A percentile compares a stretch with the other conserved stretches of the same genome.
These are phyloP conservation scores for Leucoraja ocellata DNA, from an alignment of 2,797 vertebrate genomes.

Conservation along the genomic window DNA sequence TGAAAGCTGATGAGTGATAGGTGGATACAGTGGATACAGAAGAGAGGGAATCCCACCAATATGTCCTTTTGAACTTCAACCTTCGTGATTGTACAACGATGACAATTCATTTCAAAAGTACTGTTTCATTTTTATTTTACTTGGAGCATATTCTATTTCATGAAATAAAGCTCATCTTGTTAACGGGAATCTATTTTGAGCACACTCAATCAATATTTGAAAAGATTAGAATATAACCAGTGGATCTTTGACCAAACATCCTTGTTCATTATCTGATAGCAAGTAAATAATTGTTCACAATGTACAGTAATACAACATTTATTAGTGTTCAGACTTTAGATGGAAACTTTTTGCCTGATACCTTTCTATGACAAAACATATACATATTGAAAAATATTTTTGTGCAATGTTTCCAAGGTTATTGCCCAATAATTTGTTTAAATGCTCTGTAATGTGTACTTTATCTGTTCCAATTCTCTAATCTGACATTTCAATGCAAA, in stretches of 20 bases:
- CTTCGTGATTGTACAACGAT: neutral
- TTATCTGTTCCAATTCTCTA: neutral
- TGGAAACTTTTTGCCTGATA: neutral
- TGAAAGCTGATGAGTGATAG: too few relatives aligned
- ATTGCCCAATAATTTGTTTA: neutral
- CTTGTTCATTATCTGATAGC: neutral
- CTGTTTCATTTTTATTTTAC: neutral
- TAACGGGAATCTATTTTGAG: neutral
- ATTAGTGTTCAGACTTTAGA: neutral
- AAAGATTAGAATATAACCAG: neutral
- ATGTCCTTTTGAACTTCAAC: neutral
- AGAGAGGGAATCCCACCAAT: neutral
- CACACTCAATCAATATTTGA: neutral
- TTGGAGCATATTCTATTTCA: neutral
- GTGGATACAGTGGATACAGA: too few relatives aligned
- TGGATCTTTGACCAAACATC: neutral
- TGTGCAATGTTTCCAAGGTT: neutral
- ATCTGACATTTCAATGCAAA: constrained; percentile 32
- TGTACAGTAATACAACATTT: neutral
- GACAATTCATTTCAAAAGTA: neutral
- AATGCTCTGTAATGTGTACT: neutral
- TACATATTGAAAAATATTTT: neutral
- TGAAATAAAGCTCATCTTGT: neutral
- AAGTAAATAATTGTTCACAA: neutral
- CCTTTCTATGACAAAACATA: neutral